A percentile compares a stretch with the other conserved stretches of the same genome.
Conservation (phyloP, 2,113 vertebrate genomes). For the Shinisaurus crocodilurus region DNA sequence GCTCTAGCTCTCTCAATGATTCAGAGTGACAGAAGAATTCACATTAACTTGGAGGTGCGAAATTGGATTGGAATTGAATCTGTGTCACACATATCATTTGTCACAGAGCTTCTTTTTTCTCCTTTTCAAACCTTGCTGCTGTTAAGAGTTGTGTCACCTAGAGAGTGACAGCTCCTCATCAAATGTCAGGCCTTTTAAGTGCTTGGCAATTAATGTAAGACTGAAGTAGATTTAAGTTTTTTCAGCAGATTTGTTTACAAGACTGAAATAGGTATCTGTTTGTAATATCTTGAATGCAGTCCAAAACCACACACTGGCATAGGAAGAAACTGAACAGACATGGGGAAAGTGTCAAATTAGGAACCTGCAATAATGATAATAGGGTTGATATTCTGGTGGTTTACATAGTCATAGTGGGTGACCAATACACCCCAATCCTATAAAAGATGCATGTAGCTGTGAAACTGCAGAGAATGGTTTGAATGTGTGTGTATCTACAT, state of each 20-base stretch:
- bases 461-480: not conserved
- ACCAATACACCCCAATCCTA: not conserved
- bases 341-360: not conserved
- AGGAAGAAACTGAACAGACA: not conserved
- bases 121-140: conserved; percentile 52
- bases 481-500: not conserved
- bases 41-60: conserved; percentile 58
- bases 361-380: not conserved
- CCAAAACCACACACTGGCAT: not conserved
- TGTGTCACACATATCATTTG: conserved; percentile 47
- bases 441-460: not conserved
- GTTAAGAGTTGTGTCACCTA: conserved; percentile 52
- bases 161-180: conserved; percentile 62
- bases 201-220: conserved; percentile 62
- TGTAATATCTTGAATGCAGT: not conserved
- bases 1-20: conserved; percentile 57
- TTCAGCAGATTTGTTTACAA: conserved; percentile 56
- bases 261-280: conserved; percentile 47
- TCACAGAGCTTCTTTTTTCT: conserved; percentile 31
- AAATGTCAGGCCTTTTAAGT: conserved; percentile 61
- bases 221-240: conserved; percentile 60
- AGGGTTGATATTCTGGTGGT: not conserved
- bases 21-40: conserved; percentile 56
- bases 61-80: conserved; percentile 67
- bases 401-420: not conserved